Evolutionary conservation across 2,113 vertebrate species (phyloP).

Genomic region (Hyperopisus bebe): DNA sequence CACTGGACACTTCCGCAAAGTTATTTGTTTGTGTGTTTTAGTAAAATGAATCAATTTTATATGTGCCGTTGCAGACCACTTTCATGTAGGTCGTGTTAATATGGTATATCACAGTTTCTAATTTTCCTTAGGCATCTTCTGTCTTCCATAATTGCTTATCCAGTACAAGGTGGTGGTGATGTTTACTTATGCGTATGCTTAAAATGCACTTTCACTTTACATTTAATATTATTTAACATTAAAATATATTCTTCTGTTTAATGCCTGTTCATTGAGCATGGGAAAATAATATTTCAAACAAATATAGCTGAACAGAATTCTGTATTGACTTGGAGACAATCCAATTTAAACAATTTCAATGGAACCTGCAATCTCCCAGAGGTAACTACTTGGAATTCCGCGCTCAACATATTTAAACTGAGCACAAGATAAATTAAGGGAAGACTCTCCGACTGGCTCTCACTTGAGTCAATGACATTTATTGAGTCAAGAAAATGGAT

Average conservation of each 20-base stretch:
- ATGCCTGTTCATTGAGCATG: background rate
- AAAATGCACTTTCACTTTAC: background rate
- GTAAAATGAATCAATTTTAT: background rate
- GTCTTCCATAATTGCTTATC: background rate
- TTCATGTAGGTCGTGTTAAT: background rate
- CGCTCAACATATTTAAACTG: background rate
- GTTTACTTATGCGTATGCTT: background rate
- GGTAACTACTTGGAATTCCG: background rate
- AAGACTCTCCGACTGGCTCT: background rate
- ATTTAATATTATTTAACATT: background rate
- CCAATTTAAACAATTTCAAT: background rate
- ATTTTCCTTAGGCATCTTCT: background rate
- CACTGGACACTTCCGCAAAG: background rate
- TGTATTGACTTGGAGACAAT: background rate
- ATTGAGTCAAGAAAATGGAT: conserved; percentile 3
- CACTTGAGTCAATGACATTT: conserved; percentile 5
- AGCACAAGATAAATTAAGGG: background rate
- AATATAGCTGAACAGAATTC: background rate
- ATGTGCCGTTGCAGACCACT: background rate
- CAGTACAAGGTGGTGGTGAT: background rate
- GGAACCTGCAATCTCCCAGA: background rate
- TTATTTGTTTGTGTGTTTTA: background rate
- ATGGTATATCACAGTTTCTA: background rate
- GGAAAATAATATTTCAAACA: background rate
- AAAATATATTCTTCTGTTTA: background rate